Percentiles rank a stretch among this genome's conserved stretches.
Conservation (phyloP, 2,113 vertebrate genomes). For the Eublepharis macularius region DNA sequence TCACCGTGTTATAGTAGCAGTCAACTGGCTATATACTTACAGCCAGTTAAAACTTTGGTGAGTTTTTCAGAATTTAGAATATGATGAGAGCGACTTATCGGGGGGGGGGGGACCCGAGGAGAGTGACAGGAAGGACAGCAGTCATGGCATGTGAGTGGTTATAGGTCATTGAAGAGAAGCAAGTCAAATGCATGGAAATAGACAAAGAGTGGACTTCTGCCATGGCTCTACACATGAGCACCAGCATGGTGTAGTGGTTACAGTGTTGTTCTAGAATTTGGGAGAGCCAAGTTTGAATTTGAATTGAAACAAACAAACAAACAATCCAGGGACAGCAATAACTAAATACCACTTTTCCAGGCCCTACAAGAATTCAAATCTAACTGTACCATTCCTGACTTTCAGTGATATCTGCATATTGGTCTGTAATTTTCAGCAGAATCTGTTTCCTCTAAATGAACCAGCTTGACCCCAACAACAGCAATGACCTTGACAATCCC, state of each 20-base stretch:
- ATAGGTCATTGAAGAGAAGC: neutral
- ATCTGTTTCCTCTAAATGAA: neutral
- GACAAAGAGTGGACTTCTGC: neutral
- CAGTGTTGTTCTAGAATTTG: too few species aligned
- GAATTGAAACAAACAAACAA: too few species aligned
- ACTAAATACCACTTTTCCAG: neutral
- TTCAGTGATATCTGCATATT: neutral
- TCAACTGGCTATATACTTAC: neutral
- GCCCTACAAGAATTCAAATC: neutral
- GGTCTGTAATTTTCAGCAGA: neutral
- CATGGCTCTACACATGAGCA: neutral
- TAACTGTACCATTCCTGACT: neutral
- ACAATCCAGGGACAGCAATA: neutral
- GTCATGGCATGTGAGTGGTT: neutral
- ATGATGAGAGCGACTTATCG: neutral
- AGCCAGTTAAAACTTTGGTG: neutral
- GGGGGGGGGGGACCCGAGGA: neutral
- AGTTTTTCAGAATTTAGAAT: neutral
- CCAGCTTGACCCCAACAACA: neutral
- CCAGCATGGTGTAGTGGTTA: too few species aligned
- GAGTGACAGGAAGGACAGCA: neutral
- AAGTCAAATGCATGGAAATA: neutral
- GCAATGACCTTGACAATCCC: neutral
- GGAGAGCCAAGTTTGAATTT: too few species aligned
- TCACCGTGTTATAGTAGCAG: neutral